Evolutionary conservation across 2,797 vertebrate species (phyloP).

Genomic region (Hemitrygon akajei): DNA sequence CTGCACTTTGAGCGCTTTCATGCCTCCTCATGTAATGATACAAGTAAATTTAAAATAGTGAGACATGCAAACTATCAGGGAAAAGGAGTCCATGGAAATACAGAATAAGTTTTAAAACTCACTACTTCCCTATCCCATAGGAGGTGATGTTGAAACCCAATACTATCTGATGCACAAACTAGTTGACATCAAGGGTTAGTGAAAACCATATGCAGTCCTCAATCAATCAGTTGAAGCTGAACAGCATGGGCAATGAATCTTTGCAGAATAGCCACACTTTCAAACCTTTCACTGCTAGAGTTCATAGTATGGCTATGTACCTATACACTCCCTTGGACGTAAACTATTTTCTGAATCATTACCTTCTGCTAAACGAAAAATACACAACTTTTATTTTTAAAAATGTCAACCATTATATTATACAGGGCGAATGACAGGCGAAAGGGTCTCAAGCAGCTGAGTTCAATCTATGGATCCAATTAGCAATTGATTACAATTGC

Average conservation of each 20-base stretch:
- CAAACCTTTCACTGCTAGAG: not conserved
- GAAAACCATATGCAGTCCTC: not conserved
- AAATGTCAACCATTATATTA: not conserved
- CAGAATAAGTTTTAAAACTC: not conserved
- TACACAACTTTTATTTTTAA: not conserved
- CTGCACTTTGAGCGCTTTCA: not conserved
- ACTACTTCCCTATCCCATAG: not conserved
- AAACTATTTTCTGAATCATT: not conserved
- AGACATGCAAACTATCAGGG: not conserved
- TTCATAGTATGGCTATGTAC: not conserved
- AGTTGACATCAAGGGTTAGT: not conserved
- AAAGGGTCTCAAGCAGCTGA: not conserved
- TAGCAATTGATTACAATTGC: not conserved
- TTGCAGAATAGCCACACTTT: not conserved
- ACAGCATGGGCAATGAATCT: not conserved
- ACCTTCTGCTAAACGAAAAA: not conserved
- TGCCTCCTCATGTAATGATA: not conserved
- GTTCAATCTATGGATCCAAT: not conserved
- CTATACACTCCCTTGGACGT: not conserved
- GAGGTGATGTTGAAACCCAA: not conserved
- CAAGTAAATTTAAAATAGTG: not conserved
- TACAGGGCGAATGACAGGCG: not conserved
- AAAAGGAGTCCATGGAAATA: no score
- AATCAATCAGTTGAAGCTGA: not conserved
- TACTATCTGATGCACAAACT: not conserved